phyloP scores from a whole-genome alignment of 2,113 vertebrate species.

The Thymallus thymallus region DNA sequence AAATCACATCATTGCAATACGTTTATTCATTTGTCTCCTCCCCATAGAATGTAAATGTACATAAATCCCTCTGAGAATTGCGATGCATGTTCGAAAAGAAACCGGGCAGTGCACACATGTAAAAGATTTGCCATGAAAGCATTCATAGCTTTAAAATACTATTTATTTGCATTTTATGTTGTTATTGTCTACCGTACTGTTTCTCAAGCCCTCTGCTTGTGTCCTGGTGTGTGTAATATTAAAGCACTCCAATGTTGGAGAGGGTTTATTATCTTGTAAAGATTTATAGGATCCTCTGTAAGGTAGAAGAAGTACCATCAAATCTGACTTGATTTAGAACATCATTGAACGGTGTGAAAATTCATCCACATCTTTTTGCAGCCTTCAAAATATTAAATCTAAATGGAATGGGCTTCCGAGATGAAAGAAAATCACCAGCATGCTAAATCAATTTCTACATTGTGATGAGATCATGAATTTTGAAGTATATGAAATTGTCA shows the following conservation, averaged over 20 bases:
- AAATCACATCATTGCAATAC: slow-evolving; percentile 34
- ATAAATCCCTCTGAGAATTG: slow-evolving; percentile 16
- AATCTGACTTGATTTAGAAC: slow-evolving; percentile 50
- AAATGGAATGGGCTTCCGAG: slow-evolving; percentile 42
- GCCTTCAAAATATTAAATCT: slow-evolving; percentile 52
- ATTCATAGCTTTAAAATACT: slow-evolving; percentile 19
- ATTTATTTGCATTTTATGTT: slow-evolving; percentile 37
- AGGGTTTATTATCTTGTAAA: slow-evolving; percentile 41
- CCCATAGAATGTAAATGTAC: slow-evolving; percentile 36
- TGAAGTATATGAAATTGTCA: slow-evolving; percentile 61
- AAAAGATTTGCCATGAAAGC: slow-evolving; percentile 1
- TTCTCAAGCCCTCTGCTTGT: neutral
- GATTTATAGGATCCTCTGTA: slow-evolving; percentile 31
- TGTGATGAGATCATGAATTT: slow-evolving; percentile 74
- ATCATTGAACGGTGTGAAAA: slow-evolving; percentile 45
- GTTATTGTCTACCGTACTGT: slow-evolving; percentile 12
- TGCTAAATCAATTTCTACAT: slow-evolving; percentile 70
- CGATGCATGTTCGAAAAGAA: slow-evolving; percentile 23
- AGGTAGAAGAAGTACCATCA: slow-evolving; percentile 41
- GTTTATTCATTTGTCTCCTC: slow-evolving; percentile 40
- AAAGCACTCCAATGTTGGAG: slow-evolving; percentile 20
- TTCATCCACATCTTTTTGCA: slow-evolving; percentile 48
- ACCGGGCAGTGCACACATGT: neutral
- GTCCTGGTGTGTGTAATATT: slow-evolving; percentile 17
- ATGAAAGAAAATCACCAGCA: slow-evolving; percentile 57